A percentile compares a stretch with the other conserved stretches of the same genome.
Evolutionary conservation across 2,113 vertebrate species (phyloP).

Genomic region (Theristicus caerulescens): DNA sequence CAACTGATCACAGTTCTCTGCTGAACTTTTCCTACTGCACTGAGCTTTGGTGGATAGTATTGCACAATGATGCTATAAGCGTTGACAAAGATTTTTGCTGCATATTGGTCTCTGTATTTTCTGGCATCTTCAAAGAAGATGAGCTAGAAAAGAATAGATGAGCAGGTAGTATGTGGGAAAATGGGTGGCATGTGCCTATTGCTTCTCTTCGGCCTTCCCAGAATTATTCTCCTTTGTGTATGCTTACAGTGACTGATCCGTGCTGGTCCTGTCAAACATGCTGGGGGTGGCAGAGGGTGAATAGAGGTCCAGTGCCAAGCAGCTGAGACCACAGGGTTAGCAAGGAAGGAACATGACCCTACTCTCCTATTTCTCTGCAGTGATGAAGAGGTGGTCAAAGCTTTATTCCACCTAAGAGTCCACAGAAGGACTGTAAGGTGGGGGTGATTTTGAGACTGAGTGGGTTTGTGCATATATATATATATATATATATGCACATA

Average conservation of each 20-base stretch:
- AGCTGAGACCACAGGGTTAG: not conserved
- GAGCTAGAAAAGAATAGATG: not conserved
- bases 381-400: not conserved
- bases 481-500: not conserved
- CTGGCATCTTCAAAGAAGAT: not conserved
- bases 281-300: not conserved
- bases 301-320: not conserved
- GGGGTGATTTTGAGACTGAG: not conserved
- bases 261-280: fast-evolving
- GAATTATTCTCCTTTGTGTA: not conserved
- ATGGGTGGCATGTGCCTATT: not conserved
- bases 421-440: not conserved
- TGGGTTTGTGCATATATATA: not conserved
- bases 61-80: not conserved
- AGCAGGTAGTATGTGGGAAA: not conserved
- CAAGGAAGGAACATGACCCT: not conserved
- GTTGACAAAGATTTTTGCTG: not conserved
- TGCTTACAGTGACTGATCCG: fast-evolving
- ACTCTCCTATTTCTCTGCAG: not conserved
- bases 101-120: fast-evolving
- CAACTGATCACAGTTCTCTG: not conserved
- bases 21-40: not conserved
- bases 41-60: not conserved
- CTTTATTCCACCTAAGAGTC: not conserved
- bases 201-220: not conserved